phyloP scores from a whole-genome alignment of 2,797 vertebrate species.

The Euphonia xanthogaster region DNA sequence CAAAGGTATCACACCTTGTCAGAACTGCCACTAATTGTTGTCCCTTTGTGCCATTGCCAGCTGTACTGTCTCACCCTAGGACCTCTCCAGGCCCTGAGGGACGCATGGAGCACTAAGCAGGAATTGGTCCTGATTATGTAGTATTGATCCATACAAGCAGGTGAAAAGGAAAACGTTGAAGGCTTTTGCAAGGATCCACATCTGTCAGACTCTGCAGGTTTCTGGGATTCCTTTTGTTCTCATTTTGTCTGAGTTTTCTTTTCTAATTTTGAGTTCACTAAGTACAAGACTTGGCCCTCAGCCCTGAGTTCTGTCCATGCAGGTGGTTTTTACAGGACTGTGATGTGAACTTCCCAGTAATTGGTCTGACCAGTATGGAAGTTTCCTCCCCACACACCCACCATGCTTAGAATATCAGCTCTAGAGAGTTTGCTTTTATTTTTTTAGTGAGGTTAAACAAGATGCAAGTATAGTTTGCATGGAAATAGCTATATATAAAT shows the following conservation, averaged over 20 bases:
- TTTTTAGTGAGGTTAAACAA: background rate
- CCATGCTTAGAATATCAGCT: background rate
- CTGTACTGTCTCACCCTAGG: background rate
- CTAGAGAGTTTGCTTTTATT: background rate
- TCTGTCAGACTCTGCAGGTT: background rate
- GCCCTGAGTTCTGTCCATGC: background rate
- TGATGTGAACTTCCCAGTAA: background rate
- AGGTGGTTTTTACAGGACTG: background rate
- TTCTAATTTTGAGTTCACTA: background rate
- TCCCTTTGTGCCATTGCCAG: background rate
- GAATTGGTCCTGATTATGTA: background rate
- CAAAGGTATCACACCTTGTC: background rate
- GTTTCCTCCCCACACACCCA: background rate
- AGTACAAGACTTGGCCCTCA: background rate
- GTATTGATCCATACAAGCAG: background rate
- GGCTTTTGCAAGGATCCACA: background rate
- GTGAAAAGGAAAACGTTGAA: background rate
- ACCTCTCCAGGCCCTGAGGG: background rate
- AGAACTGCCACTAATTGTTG: background rate
- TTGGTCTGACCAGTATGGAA: background rate
- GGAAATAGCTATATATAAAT: constrained; percentile 26
- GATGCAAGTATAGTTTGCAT: background rate
- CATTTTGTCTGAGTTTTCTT: background rate
- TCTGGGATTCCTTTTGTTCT: background rate
- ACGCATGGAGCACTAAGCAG: background rate